These are phyloP conservation scores for Montipora capitata DNA, from an alignment of 92 coral and sea anemone species.

Conservation along the genomic window DNA sequence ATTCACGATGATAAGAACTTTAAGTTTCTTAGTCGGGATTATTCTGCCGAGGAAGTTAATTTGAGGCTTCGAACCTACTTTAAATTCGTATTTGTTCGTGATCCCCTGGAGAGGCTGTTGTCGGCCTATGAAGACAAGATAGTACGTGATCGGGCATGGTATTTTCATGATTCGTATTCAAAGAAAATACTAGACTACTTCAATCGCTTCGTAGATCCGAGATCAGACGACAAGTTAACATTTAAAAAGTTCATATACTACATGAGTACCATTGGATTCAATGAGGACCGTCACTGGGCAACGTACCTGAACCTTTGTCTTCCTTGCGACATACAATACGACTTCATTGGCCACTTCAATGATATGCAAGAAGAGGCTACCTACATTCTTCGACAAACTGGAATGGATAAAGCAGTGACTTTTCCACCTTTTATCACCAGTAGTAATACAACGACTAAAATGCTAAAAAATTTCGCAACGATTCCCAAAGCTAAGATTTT, in stretches of 20 bases:
- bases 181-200: neutral
- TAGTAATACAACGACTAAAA: neutral
- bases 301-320: slow-evolving; percentile 20
- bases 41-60: neutral
- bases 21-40: neutral
- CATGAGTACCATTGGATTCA: neutral
- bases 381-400: slow-evolving; percentile 14
- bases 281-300: slow-evolving; percentile 17
- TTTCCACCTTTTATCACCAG: neutral
- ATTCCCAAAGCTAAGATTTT: slow-evolving; percentile 15
- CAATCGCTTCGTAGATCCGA: neutral
- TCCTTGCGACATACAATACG: slow-evolving; percentile 39
- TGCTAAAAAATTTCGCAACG: neutral
- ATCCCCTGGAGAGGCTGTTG: slow-evolving; percentile 42
- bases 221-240: neutral
- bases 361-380: slow-evolving; percentile 22
- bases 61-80: slow-evolving; percentile 24
- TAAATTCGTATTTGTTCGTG: slow-evolving; percentile 50
- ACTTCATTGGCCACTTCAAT: slow-evolving; percentile 41
- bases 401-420: slow-evolving; percentile 12
- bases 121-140: slow-evolving; percentile 37
- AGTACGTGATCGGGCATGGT: no score
- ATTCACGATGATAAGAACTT: neutral
- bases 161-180: no score
- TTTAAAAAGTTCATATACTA: slow-evolving; percentile 17